Evolutionary conservation across 2,113 vertebrate genomes (phyloP).

Genomic region (Antennarius striatus): DNA sequence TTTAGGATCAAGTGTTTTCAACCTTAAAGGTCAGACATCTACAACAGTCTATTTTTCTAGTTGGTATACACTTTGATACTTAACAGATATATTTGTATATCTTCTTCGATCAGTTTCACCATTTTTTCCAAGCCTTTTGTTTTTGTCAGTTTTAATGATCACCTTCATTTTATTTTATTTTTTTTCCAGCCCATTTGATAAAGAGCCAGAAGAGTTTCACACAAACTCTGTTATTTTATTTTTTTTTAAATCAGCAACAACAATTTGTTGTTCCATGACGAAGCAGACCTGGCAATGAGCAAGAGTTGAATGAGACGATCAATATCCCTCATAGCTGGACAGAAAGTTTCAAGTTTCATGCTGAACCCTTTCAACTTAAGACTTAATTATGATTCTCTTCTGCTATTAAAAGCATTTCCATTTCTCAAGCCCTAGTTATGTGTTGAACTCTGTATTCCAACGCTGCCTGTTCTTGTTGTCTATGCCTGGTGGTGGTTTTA

Average conservation of each 20-base stretch:
- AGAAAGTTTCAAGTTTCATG: not conserved
- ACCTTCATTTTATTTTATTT: not conserved
- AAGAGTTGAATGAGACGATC: not conserved
- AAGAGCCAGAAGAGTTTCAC: not conserved
- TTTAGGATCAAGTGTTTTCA: not conserved
- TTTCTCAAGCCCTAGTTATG: constrained; percentile 11
- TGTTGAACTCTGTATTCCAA: constrained; percentile 3
- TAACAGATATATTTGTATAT: not conserved
- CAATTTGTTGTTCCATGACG: too few relatives aligned
- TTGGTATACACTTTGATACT: not conserved
- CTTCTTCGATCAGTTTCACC: not conserved
- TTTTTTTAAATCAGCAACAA: not conserved
- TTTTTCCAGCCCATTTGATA: not conserved
- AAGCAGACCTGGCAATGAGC: not conserved
- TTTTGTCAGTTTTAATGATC: not conserved
- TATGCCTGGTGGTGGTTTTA: not conserved
- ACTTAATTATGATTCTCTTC: too few relatives aligned
- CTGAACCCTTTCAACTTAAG: not conserved
- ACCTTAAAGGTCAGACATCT: not conserved
- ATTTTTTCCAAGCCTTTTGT: not conserved
- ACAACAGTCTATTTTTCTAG: not conserved
- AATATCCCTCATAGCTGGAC: not conserved
- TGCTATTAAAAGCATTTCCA: not conserved
- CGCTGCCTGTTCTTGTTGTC: constrained; percentile 7
- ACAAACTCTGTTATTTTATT: not conserved